These are phyloP conservation scores for Fukomys damarensis DNA, from an alignment of 2,113 vertebrate species.

Conservation along the genomic window DNA sequence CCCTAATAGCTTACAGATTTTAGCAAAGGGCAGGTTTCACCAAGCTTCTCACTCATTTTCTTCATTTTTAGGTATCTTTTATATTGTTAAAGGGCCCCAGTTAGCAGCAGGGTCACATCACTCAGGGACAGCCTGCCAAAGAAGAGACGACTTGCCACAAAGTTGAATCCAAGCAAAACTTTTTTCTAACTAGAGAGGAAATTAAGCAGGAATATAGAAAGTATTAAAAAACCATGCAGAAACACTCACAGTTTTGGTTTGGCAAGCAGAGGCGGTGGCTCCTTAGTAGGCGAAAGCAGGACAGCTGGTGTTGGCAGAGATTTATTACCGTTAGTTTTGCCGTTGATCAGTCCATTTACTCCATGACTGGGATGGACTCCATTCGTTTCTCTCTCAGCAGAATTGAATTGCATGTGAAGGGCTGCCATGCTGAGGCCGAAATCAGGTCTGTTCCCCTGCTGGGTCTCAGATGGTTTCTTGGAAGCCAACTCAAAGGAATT, in stretches of 20 bases:
- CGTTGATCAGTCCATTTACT: slow-evolving; percentile 86
- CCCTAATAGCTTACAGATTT: background rate
- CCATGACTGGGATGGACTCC: slow-evolving; percentile 82
- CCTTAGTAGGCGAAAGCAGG: slow-evolving; percentile 90
- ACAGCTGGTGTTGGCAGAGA: slow-evolving; percentile 77
- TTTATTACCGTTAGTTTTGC: slow-evolving; percentile 79
- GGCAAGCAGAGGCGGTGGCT: slow-evolving; percentile 93
- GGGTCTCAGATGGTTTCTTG: slow-evolving; percentile 87
- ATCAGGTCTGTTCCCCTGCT: slow-evolving; percentile 88
- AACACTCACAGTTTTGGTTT: slow-evolving; percentile 98
- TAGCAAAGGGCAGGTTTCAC: background rate
- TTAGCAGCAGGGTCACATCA: background rate
- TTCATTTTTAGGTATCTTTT: background rate
- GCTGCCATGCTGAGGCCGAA: slow-evolving; percentile 86
- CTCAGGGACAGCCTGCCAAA: background rate
- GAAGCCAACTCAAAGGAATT: slow-evolving; percentile 91
- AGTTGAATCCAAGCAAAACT: background rate
- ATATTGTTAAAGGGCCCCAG: background rate
- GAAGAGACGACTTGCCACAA: background rate
- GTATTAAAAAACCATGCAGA: slow-evolving; percentile 15
- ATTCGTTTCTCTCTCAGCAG: slow-evolving; percentile 82
- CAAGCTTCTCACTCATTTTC: background rate
- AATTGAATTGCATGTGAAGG: slow-evolving; percentile 84
- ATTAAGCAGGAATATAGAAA: slow-evolving; percentile 61
- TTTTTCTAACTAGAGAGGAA: slow-evolving; percentile 56